A percentile compares a stretch with the other conserved stretches of the same genome.
phyloP scores from a whole-genome alignment of 2,797 vertebrate species.

The Oophaga sylvatica region DNA sequence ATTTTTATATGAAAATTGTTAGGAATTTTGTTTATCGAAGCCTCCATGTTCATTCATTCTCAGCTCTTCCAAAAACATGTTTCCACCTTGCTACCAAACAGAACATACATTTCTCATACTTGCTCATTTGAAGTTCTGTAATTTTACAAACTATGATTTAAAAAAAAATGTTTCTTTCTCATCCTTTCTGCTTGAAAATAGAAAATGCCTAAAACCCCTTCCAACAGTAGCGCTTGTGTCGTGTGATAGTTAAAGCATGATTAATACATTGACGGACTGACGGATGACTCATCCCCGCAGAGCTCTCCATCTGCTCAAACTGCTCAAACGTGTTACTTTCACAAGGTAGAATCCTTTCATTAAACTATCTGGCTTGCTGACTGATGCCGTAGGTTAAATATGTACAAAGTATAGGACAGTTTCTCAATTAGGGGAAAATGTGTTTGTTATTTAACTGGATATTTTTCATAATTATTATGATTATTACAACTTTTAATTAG shows the following conservation, averaged over 20 bases:
- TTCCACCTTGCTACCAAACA: neutral
- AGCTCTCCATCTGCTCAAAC: slow-evolving; percentile 53
- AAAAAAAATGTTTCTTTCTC: too few relatives aligned
- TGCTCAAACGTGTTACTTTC: slow-evolving; percentile 39
- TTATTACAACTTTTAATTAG: slow-evolving; percentile 46
- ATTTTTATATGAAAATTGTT: too few relatives aligned
- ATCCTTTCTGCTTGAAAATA: neutral
- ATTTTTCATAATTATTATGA: neutral
- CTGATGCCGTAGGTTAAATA: slow-evolving; percentile 39
- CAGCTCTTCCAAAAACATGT: too few relatives aligned
- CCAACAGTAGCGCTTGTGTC: slow-evolving; percentile 1
- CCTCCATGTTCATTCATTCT: too few relatives aligned
- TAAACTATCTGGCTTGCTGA: slow-evolving; percentile 50
- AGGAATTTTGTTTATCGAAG: too few relatives aligned
- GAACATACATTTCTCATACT: neutral
- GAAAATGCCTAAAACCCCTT: neutral
- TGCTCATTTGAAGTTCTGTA: neutral
- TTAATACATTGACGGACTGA: slow-evolving; percentile 46
- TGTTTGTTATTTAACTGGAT: neutral
- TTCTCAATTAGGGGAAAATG: neutral
- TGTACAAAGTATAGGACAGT: slow-evolving; percentile 32
- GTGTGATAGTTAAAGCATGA: slow-evolving; percentile 44
- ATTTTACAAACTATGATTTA: neutral
- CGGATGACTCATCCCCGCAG: slow-evolving; percentile 23
- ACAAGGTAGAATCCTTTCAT: slow-evolving; percentile 39